phyloP scores from a whole-genome alignment of 1,140 invertebrate genomes.

The Lasioglossum baleicum region DNA sequence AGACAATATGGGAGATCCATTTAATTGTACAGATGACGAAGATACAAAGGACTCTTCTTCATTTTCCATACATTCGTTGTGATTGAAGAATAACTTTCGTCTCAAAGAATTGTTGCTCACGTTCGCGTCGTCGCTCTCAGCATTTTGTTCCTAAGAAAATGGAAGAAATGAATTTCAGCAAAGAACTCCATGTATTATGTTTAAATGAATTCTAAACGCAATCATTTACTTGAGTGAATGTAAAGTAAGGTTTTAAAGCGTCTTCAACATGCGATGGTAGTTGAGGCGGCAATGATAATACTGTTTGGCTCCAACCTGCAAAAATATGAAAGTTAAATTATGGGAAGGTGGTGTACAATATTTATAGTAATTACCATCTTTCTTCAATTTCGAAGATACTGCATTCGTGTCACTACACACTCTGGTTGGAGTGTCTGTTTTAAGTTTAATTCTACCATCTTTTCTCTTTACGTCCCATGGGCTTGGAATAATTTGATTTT shows the following conservation, averaged over 20 bases:
- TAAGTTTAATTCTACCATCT: conserved; percentile 39
- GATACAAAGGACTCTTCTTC: conserved; percentile 59
- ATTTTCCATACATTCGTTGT: conserved; percentile 67
- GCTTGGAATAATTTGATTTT: conserved; percentile 80
- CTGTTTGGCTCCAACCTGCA: conserved; percentile 82
- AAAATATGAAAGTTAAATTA: conserved; percentile 10
- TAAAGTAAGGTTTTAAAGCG: conserved; percentile 82
- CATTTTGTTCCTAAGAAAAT: conserved; percentile 70
- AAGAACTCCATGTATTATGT: neutral
- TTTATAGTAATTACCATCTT: conserved; percentile 66
- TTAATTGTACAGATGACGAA: conserved; percentile 63
- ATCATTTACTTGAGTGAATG: conserved; percentile 80
- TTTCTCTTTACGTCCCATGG: conserved; percentile 71
- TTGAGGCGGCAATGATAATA: conserved; percentile 80
- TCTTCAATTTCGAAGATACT: conserved; percentile 54
- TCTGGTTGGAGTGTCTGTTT: conserved; percentile 5
- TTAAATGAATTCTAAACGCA: neutral
- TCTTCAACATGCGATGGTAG: conserved; percentile 83
- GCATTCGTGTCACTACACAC: neutral
- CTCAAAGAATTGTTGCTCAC: conserved; percentile 74
- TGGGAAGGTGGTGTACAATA: neutral
- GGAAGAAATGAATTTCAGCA: neutral
- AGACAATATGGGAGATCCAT: conserved; percentile 44
- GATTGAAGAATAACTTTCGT: conserved; percentile 74
- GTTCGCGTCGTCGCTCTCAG: conserved; percentile 72